Percentiles rank a stretch among this genome's conserved stretches.
Conservation (phyloP, 2,797 vertebrate species). For the Holocentrus rufus region DNA sequence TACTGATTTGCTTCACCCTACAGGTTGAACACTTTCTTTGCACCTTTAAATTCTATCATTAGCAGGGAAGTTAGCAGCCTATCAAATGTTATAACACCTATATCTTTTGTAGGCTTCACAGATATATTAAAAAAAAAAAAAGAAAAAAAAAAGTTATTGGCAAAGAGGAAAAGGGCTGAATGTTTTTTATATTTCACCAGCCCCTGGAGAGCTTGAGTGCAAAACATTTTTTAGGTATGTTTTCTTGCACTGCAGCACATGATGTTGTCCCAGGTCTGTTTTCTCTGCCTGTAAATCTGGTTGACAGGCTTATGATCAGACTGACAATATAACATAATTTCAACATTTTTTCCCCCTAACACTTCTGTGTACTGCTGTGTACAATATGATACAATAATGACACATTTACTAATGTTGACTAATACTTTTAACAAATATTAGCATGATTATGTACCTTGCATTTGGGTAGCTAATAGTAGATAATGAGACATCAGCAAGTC, state of each 20-base stretch:
- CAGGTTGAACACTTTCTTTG: too few relatives aligned
- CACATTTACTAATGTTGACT: neutral
- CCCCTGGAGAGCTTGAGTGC: too few relatives aligned
- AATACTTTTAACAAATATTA: neutral
- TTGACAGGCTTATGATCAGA: neutral
- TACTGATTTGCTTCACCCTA: too few relatives aligned
- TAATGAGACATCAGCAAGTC: slow-evolving; percentile 65
- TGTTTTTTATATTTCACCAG: too few relatives aligned
- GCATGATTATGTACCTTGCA: slow-evolving; percentile 23
- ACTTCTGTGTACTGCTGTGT: slow-evolving; percentile 3
- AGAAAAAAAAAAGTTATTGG: too few relatives aligned
- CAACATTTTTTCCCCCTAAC: slow-evolving; percentile 29
- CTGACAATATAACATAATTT: slow-evolving; percentile 9
- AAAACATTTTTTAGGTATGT: too few relatives aligned
- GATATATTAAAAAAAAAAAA: too few relatives aligned
- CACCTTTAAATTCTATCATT: too few relatives aligned
- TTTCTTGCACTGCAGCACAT: neutral
- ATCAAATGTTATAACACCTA: too few relatives aligned
- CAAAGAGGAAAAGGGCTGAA: too few relatives aligned
- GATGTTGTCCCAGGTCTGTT: slow-evolving; percentile 7
- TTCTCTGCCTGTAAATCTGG: neutral
- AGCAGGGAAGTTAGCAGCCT: too few relatives aligned
- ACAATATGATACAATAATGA: neutral
- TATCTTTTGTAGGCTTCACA: too few relatives aligned
- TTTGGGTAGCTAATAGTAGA: slow-evolving; percentile 37